phyloP scores from a whole-genome alignment of 2,888 invertebrate genomes.

The Eurytoma californica region DNA sequence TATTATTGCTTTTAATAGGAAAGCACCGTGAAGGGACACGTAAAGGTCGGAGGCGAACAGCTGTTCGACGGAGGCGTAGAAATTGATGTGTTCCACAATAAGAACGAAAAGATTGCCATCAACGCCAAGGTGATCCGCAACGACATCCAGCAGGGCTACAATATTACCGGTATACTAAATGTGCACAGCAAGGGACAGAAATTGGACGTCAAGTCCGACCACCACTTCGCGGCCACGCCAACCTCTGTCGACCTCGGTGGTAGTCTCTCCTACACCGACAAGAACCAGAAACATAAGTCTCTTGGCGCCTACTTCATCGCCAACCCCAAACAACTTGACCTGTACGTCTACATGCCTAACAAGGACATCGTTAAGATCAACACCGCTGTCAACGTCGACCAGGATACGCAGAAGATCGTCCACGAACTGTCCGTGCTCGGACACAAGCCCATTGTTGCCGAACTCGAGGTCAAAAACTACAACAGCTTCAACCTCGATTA shows the following conservation, averaged over 20 bases:
- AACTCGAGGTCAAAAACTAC: conserved; percentile 78
- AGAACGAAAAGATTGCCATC: conserved; percentile 78
- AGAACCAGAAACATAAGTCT: conserved; percentile 70
- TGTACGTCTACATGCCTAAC: conserved; percentile 73
- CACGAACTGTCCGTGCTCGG: conserved; percentile 77
- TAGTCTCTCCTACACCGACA: conserved; percentile 69
- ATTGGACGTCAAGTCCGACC: conserved; percentile 69
- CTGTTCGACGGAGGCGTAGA: conserved; percentile 74
- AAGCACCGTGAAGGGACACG: conserved; percentile 74
- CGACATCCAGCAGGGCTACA: conserved; percentile 70
- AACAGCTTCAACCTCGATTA: conserved; percentile 78
- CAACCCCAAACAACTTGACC: conserved; percentile 58
- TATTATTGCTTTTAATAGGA: conserved; percentile 68
- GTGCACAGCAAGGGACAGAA: conserved; percentile 76
- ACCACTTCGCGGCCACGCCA: conserved; percentile 66
- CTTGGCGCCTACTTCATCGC: conserved; percentile 63
- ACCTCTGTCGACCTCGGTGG: conserved; percentile 66
- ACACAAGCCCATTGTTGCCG: conserved; percentile 76
- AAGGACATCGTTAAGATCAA: conserved; percentile 77
- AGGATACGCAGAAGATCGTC: conserved; percentile 77
- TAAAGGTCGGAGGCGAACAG: conserved; percentile 73
- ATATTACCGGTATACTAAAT: conserved; percentile 72
- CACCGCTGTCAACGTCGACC: conserved; percentile 75
- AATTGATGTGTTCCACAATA: conserved; percentile 79
- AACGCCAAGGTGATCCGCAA: conserved; percentile 67